Percentiles rank a stretch among this genome's conserved stretches.
These are phyloP conservation scores for Heteromormyrus szaboi DNA, from an alignment of 2,797 vertebrate genomes.

Conservation along the genomic window DNA sequence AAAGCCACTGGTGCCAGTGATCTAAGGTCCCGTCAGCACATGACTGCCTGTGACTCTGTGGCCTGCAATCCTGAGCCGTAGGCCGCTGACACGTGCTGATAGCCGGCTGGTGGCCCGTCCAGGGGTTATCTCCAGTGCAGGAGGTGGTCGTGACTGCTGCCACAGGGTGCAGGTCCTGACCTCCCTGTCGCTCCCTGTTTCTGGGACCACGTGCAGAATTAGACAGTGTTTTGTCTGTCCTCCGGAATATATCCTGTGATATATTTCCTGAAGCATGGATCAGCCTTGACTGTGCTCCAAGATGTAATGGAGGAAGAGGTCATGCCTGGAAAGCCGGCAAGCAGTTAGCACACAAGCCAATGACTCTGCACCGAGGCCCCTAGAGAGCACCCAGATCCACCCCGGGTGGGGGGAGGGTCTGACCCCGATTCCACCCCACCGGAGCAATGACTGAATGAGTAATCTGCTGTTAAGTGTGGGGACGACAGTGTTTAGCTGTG, in stretches of 20 bases:
- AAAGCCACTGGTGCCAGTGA: background rate
- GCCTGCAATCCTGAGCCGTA: background rate
- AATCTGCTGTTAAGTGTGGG: slow-evolving; percentile 56
- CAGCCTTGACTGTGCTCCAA: slow-evolving; percentile 65
- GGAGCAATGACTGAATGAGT: slow-evolving; percentile 48
- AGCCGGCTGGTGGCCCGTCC: background rate
- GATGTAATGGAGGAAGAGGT: slow-evolving; percentile 64
- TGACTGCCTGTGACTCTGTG: background rate
- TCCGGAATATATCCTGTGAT: slow-evolving; percentile 69
- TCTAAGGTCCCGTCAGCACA: background rate
- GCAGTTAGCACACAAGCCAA: slow-evolving; percentile 62
- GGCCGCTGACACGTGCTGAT: slow-evolving; percentile 11
- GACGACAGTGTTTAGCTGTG: slow-evolving; percentile 44
- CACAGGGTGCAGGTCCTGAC: background rate
- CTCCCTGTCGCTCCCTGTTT: background rate
- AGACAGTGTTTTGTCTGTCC: slow-evolving; percentile 71
- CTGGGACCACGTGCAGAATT: slow-evolving; percentile 34
- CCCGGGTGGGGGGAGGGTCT: slow-evolving; percentile 27
- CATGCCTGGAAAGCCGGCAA: slow-evolving; percentile 57
- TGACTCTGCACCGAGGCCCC: slow-evolving; percentile 31
- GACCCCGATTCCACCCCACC: slow-evolving; percentile 9
- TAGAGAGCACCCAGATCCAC: slow-evolving; percentile 32
- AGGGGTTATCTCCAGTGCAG: slow-evolving; percentile 12
- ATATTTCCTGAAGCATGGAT: slow-evolving; percentile 63
- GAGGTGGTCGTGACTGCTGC: background rate